phyloP scores from a whole-genome alignment of 2,797 vertebrate species.

The Danio aesculapii region DNA sequence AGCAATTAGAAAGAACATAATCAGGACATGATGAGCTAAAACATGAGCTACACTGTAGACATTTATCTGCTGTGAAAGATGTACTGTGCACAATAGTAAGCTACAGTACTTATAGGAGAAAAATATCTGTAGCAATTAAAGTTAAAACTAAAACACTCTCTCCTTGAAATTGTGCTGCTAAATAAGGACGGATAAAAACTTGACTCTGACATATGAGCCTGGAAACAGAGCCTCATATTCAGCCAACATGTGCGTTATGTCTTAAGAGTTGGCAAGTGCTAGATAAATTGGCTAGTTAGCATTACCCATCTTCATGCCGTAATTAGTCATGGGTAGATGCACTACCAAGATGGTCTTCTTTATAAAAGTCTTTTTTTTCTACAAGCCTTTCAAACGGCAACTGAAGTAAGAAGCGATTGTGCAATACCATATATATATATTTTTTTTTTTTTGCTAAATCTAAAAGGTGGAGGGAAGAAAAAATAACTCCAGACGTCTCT shows the following conservation, averaged over 20 bases:
- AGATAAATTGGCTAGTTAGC: conserved; percentile 51
- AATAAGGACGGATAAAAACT: conserved; percentile 49
- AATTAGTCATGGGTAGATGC: conserved; percentile 58
- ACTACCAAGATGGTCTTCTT: conserved; percentile 46
- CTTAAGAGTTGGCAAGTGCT: conserved; percentile 21
- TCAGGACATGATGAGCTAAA: not conserved
- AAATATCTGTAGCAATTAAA: conserved; percentile 36
- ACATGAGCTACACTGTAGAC: not conserved
- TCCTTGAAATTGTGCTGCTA: conserved; percentile 40
- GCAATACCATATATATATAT: too few species aligned
- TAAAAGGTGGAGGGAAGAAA: conserved; percentile 42
- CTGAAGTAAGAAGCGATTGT: conserved; percentile 28
- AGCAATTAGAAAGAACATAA: conserved; percentile 1
- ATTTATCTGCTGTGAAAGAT: not conserved
- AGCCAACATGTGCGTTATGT: conserved; percentile 13
- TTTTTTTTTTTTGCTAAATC: conserved; percentile 44
- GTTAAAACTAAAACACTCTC: conserved; percentile 47
- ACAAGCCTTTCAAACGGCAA: conserved; percentile 13
- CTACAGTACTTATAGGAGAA: not conserved
- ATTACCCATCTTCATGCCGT: conserved; percentile 39
- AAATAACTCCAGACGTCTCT: conserved; percentile 25
- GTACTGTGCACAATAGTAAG: not conserved
- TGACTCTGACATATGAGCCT: conserved; percentile 38
- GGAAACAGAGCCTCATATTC: conserved; percentile 35
- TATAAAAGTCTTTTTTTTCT: conserved; percentile 9